These are phyloP conservation scores for Andrena bucephala DNA, from an alignment of 2,888 invertebrate genomes.

Conservation along the genomic window DNA sequence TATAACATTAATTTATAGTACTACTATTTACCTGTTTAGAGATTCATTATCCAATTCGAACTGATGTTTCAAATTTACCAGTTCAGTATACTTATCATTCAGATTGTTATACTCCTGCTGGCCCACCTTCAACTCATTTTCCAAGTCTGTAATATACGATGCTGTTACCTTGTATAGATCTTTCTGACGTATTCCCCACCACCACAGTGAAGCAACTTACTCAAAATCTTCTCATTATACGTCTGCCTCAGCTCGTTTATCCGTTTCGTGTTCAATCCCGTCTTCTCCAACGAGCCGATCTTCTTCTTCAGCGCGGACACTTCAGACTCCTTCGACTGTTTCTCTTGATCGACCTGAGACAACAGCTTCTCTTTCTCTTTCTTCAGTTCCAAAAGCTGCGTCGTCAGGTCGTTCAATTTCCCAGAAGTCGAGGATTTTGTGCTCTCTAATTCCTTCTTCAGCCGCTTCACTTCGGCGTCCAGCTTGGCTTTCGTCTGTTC, in stretches of 20 bases:
- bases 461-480: conserved; percentile 87
- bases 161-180: conserved; percentile 49
- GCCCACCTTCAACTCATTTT: conserved; percentile 89
- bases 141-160: conserved; percentile 86
- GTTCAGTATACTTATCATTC: conserved; percentile 92
- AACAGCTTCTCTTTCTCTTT: conserved; percentile 89
- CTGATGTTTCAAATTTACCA: conserved; percentile 94
- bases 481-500: conserved; percentile 87
- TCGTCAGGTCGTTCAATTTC: conserved; percentile 86
- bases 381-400: conserved; percentile 86
- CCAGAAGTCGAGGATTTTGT: conserved; percentile 83
- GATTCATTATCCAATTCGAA: conserved; percentile 93
- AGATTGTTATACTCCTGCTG: conserved; percentile 92
- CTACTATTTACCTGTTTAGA: conserved; percentile 88
- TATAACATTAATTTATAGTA: neutral
- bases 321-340: conserved; percentile 92
- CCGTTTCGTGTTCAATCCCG: conserved; percentile 88
- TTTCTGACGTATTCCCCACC: neutral
- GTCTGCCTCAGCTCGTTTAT: conserved; percentile 89
- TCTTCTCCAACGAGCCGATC: conserved; percentile 88
- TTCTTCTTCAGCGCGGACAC: conserved; percentile 92
- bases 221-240: conserved; percentile 89
- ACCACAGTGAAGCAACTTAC: conserved; percentile 83
- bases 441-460: conserved; percentile 87
- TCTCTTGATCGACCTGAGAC: conserved; percentile 90